Evolutionary conservation across 2,113 vertebrate species (phyloP).

Genomic region (Solea solea): DNA sequence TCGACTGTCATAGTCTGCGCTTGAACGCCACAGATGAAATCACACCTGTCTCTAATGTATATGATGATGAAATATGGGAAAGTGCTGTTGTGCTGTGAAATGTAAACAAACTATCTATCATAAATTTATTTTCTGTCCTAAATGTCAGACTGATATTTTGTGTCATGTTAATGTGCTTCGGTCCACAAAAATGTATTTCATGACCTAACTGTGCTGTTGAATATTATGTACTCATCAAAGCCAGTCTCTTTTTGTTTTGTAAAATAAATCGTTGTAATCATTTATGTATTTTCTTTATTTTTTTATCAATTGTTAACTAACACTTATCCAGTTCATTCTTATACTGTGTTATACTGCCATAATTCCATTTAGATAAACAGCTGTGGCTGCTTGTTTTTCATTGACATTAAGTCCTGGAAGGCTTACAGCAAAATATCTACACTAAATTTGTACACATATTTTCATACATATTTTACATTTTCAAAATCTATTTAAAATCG

Average conservation of each 20-base stretch:
- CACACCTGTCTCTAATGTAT: conserved; percentile 18
- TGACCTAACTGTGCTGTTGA: neutral
- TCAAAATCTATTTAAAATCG: too few species aligned
- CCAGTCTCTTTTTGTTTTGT: neutral
- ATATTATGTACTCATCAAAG: neutral
- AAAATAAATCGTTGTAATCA: conserved; percentile 18
- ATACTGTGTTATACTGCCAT: too few species aligned
- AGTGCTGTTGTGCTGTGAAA: conserved; percentile 32
- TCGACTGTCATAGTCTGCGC: neutral
- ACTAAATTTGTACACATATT: too few species aligned
- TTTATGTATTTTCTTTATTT: neutral
- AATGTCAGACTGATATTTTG: neutral
- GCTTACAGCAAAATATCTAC: too few species aligned
- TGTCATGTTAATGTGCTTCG: neutral
- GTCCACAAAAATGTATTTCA: neutral
- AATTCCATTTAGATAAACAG: too few species aligned
- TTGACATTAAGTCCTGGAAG: too few species aligned
- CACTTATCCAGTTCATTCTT: too few species aligned
- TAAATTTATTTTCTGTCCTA: neutral
- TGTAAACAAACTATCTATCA: neutral
- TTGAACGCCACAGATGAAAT: conserved; percentile 3
- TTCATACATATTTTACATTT: too few species aligned
- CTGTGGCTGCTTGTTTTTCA: too few species aligned
- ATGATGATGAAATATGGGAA: conserved; percentile 76
- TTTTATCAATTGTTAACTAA: too few species aligned